Evolutionary conservation across 2,888 invertebrate species (phyloP).

Genomic region (Notocelia uddmanniana): DNA sequence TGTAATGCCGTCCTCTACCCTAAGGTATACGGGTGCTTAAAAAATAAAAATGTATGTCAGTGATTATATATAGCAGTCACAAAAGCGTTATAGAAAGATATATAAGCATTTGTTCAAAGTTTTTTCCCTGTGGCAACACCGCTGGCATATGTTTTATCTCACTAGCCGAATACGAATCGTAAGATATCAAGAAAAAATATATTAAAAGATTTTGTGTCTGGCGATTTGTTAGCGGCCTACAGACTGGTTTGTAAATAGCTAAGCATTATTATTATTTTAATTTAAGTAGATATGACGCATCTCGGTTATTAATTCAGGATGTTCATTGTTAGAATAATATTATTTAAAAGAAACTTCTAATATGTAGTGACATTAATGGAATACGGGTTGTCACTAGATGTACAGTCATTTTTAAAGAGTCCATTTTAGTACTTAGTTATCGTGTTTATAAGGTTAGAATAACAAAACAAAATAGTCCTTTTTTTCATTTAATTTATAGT

Average conservation of each 20-base stretch:
- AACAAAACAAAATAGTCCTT: background rate
- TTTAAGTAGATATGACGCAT: constrained; percentile 25
- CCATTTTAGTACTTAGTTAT: constrained; percentile 29
- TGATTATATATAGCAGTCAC: constrained; percentile 38
- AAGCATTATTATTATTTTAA: constrained; percentile 43
- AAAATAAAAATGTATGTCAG: constrained; percentile 43
- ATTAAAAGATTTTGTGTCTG: constrained; percentile 27
- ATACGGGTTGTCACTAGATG: constrained; percentile 12
- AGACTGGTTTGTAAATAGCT: constrained; percentile 46
- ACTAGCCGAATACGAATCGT: constrained; percentile 33
- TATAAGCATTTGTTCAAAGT: constrained; percentile 1
- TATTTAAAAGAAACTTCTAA: background rate
- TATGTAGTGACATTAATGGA: background rate
- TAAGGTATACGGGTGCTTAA: constrained; percentile 45
- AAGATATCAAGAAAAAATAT: constrained; percentile 22
- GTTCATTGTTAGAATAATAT: constrained; percentile 20
- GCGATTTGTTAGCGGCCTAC: constrained; percentile 36
- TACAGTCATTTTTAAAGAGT: background rate
- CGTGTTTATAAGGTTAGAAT: background rate
- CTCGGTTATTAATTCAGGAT: constrained; percentile 26
- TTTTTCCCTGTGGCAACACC: constrained; percentile 25
- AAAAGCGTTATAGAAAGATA: constrained; percentile 17
- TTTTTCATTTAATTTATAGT: background rate
- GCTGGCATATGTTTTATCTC: constrained; percentile 43
- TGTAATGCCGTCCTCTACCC: constrained; percentile 36